Base-by-base conservation (phyloP, 37 sponge, comb jelly and placozoan species). In the Oopsacas minuta region DNA sequence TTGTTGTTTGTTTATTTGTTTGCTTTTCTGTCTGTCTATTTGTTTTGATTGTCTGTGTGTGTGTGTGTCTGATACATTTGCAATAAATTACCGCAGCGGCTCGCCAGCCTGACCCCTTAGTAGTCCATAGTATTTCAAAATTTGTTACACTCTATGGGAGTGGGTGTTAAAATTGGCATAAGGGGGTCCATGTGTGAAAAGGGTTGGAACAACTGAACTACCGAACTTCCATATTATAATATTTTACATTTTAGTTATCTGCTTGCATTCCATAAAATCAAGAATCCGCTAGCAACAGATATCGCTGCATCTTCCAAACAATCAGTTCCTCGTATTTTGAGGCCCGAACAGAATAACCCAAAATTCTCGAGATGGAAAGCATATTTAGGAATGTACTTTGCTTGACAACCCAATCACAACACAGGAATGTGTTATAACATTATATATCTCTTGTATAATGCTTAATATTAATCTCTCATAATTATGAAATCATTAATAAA, bases 291-390 rank as follows among this genome's bases (percentile, higher is more conserved):
- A 32, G 32, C 75, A 32, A 3, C 75, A 61, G 17, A 32, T 61
- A 5, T 3, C 30, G 28, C 30, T 34, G 3, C 28, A 32, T 34
- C 7, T 20, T 3, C 75, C 75, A 12, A 61, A 3, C 7, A 61
- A 61, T 61, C 75, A 61, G 30, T 25, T 34, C 75, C 75, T n/a
- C 75, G 75, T 20, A n/a, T 61, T 7, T 5, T 61, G 17, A 10
- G 75, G 28, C 75, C 75, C 1, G 75, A 61, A 12, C 28, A 20
- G 30, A 61, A 5, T 3, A 61, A 61, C 75, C 75, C 75, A 3
- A 61, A 61, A 61, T 61, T 61, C 75, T 61, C 75, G 22, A 61
- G 22, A 61, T 61, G 75, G 75, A 61, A 61, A n/a, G 75, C 75
- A 7, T 61, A 61, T 12, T 34, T 61, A 25, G 75, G 75, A 61